Conservation (phyloP, 1,140 invertebrate genomes). For the Drosophila pandora region DNA sequence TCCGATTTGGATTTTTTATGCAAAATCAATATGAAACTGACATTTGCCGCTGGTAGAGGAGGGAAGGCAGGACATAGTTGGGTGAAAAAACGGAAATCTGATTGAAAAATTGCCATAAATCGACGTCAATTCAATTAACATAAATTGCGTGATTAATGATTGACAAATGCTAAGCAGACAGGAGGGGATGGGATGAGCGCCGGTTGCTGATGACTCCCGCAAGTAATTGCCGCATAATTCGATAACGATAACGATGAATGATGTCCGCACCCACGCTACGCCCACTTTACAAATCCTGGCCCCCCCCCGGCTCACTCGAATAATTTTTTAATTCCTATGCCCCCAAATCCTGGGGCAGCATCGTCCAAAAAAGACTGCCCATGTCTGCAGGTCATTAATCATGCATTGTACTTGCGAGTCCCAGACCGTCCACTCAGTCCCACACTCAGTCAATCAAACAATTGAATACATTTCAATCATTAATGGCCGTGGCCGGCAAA, state of each 20-base stretch:
- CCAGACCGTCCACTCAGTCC: conserved; percentile 31
- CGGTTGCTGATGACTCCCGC: conserved; percentile 11
- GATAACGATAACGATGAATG: conserved; percentile 61
- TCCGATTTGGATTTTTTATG: conserved; percentile 54
- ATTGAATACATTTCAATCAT: conserved; percentile 82
- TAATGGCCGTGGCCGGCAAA: conserved; percentile 35
- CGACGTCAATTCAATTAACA: conserved; percentile 78
- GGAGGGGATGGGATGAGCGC: conserved; percentile 7
- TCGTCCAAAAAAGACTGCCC: conserved; percentile 25
- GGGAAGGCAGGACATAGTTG: not conserved
- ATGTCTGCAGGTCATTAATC: conserved; percentile 68
- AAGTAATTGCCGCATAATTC: conserved; percentile 74
- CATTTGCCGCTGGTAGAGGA: conserved; percentile 7
- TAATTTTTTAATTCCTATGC: conserved; percentile 74
- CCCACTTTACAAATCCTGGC: conserved; percentile 37
- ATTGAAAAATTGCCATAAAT: conserved; percentile 76
- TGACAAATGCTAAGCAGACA: conserved; percentile 71
- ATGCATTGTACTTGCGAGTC: conserved; percentile 62
- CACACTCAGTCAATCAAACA: conserved; percentile 70
- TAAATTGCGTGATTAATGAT: conserved; percentile 77
- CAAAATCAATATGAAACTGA: conserved; percentile 56
- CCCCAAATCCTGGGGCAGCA: conserved; percentile 2
- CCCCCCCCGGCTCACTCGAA: conserved; percentile 28
- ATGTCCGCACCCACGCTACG: conserved; percentile 12
- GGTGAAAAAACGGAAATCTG: conserved; percentile 30